Percentiles rank a stretch among this genome's conserved stretches.
Evolutionary conservation across 2,797 vertebrate genomes (phyloP).

Genomic region (Protonibea diacanthus): DNA sequence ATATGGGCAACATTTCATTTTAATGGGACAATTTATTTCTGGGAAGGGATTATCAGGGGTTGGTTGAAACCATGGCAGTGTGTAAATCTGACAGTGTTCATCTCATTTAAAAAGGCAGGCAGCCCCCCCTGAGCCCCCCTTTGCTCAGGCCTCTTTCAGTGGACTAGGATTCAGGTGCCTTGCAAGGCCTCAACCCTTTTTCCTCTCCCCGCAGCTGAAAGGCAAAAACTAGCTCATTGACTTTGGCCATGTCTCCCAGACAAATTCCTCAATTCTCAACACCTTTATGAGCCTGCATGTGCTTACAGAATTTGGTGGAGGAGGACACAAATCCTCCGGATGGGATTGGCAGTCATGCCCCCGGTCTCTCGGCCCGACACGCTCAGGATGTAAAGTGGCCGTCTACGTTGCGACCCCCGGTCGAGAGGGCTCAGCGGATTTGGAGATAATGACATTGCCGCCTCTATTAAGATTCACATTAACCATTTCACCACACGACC

Average conservation of each 20-base stretch:
- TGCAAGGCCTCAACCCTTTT: constrained; percentile 22
- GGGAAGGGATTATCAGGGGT: constrained; percentile 79
- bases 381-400: constrained; percentile 79
- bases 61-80: constrained; percentile 75
- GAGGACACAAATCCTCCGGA: constrained; percentile 80
- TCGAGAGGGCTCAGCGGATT: constrained; percentile 81
- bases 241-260: constrained; percentile 79
- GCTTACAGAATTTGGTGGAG: constrained; percentile 78
- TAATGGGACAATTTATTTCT: constrained; percentile 85
- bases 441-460: constrained; percentile 82
- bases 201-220: constrained; percentile 26
- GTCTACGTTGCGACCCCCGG: constrained; percentile 64
- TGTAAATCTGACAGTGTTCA: constrained; percentile 76
- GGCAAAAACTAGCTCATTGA: constrained; percentile 71
- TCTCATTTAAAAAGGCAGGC: constrained; percentile 67
- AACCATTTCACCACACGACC: constrained; percentile 77
- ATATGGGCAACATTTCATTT: constrained; percentile 85
- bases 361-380: constrained; percentile 67
- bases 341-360: constrained; percentile 84
- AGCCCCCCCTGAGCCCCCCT: neutral
- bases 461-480: constrained; percentile 83
- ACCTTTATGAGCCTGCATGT: constrained; percentile 79
- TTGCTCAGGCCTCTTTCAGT: constrained; percentile 38
- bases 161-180: constrained; percentile 42
- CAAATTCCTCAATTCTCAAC: constrained; percentile 77